Percentiles rank a stretch among this genome's conserved stretches.
Conservation (phyloP, 2,113 vertebrate genomes). For the Onychostruthus taczanowskii region DNA sequence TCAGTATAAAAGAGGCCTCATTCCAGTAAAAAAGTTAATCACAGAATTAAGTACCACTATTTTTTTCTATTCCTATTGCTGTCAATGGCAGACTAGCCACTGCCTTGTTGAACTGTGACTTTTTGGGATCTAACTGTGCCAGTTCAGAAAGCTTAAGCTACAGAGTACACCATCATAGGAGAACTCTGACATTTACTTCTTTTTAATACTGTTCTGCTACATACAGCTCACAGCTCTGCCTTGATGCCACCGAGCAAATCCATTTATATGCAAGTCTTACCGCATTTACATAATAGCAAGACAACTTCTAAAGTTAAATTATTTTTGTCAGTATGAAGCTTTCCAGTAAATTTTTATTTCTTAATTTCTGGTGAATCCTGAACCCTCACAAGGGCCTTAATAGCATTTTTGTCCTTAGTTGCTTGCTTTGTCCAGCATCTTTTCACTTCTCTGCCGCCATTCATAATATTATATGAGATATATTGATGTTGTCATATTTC, state of each 20-base stretch:
- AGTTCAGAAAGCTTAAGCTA: neutral
- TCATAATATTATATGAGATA: neutral
- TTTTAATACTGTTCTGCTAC: neutral
- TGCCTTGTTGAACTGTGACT: neutral
- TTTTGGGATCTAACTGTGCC: neutral
- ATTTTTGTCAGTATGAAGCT: neutral
- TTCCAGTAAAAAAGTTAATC: neutral
- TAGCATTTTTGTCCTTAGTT: neutral
- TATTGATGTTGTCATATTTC: neutral
- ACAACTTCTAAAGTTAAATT: neutral
- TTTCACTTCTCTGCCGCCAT: neutral
- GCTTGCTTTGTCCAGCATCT: neutral
- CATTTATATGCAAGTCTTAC: neutral
- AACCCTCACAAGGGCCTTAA: neutral
- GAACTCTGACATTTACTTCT: neutral
- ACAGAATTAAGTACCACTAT: neutral
- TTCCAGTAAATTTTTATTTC: neutral
- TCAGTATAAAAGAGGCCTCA: neutral
- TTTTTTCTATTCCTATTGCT: neutral
- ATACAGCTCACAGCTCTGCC: neutral
- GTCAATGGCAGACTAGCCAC: neutral
- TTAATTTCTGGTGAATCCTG: neutral
- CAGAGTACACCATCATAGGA: neutral
- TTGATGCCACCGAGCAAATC: neutral
- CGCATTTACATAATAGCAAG: neutral